Conservation (phyloP, 1,140 invertebrate species). For the Hesperophylax magnus region DNA sequence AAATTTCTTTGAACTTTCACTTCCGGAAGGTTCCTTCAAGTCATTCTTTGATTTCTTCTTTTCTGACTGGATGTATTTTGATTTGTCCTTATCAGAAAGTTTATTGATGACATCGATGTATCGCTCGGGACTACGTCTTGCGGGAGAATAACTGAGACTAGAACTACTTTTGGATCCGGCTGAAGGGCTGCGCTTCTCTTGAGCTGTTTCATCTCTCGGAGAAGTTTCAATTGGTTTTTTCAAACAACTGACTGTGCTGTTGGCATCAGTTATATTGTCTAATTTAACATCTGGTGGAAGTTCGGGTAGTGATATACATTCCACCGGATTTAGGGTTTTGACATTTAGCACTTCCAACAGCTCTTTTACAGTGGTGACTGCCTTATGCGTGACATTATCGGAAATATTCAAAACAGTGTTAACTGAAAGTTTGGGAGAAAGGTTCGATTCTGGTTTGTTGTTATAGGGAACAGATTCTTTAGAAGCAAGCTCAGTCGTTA, state of each 20-base stretch:
- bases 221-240: not conserved
- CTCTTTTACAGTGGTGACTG: not conserved
- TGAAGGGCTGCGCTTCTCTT: conserved; percentile 47
- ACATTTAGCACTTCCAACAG: too few relatives aligned
- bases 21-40: conserved; percentile 44
- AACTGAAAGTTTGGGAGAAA: not conserved
- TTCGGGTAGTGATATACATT: conserved; percentile 22
- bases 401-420: not conserved
- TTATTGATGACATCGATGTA: conserved; percentile 74
- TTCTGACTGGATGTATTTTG: conserved; percentile 68
- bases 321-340: not conserved
- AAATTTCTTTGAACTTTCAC: conserved; percentile 50
- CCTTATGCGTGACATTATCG: not conserved
- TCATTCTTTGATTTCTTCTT: conserved; percentile 49
- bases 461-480: not conserved
- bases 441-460: not conserved
- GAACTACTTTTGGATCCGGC: conserved; percentile 65
- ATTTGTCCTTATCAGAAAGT: conserved; percentile 69
- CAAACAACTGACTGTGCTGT: not conserved
- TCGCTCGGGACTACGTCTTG: conserved; percentile 74
- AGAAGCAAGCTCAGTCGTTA: not conserved
- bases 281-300: conserved; percentile 4
- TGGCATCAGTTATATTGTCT: not conserved
- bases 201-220: not conserved
- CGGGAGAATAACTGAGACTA: conserved; percentile 77